Base-by-base conservation (phyloP, 2,113 vertebrate species). In the Rhegmatorhina hoffmannsi region DNA sequence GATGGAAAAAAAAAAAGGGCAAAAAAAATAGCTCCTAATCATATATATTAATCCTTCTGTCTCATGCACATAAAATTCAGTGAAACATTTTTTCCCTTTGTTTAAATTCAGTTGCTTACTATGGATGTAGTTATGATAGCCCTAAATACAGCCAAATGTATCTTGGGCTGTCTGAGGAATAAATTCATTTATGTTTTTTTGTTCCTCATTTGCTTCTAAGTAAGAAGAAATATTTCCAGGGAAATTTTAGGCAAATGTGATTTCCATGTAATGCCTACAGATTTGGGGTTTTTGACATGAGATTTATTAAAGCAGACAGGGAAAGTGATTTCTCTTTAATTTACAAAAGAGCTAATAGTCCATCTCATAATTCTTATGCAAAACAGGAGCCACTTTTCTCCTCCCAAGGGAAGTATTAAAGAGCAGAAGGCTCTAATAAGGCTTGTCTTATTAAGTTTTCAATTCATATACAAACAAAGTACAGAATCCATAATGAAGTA, bases 261-360 rank as follows among this genome's bases (percentile, higher is more conserved):
- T 87, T 95, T 87, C 63, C 58, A 33, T 72, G 56, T 84, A 78
- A 52, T 81, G 87, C 36, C 55, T 86, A 56, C 56, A 77, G 44
- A 80, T 87, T 80, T 93, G 34, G 7, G 4, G 4, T 12, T 92
- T 92, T 91, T 88, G 67, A 89, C 68, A 52, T 60, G 44, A 87
- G 49, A 80, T 92, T 97, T 93, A 95, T 87, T 89, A 94, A 92
- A 86, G 46, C n/a, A 90, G 84, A 47, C 89, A 93, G n/a, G 24
- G 43, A 93, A 78, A 80, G 63, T 63, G 76, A 92, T 95, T 94
- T 92, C 46, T 82, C 24, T 91, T 95, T 93, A 94, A 94, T 94
- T 96, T 93, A 82, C 58, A 90, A 9, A 40, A 76, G 33, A 94
- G 75, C 15, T 96, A 96, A 92, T 89, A 78, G 79, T 75, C 76